A percentile compares a stretch with the other conserved stretches of the same genome.
phyloP scores from a whole-genome alignment of 2,797 vertebrate species.

The Chanos chanos region DNA sequence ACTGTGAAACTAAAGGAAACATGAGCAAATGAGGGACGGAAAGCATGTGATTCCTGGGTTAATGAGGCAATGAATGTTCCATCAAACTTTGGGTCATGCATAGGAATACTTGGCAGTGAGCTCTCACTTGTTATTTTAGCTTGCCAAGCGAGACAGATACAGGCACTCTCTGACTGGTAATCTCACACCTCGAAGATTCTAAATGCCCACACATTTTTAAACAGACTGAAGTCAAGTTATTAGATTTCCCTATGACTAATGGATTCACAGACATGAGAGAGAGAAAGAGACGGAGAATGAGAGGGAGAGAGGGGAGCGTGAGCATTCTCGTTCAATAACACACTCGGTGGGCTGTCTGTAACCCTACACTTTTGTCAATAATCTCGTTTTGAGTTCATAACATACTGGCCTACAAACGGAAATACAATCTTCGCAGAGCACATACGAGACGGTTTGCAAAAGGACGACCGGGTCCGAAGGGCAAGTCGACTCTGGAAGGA shows the following conservation, averaged over 20 bases:
- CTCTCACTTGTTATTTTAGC: constrained; percentile 5
- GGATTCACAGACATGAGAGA: no score
- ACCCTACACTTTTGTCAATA: constrained; percentile 62
- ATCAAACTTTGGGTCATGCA: no score
- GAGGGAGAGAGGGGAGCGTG: constrained; percentile 21
- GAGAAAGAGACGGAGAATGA: not conserved
- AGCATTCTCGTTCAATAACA: constrained; percentile 34
- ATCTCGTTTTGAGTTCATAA: constrained; percentile 48
- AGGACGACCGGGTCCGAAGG: constrained; percentile 32
- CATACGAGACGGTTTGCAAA: constrained; percentile 51
- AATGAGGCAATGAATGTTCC: no score
- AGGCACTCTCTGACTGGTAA: constrained; percentile 25
- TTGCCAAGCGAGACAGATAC: constrained; percentile 9
- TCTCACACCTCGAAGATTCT: constrained; percentile 25
- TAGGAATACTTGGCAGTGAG: not conserved
- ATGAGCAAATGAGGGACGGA: no score
- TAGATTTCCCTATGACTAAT: no score
- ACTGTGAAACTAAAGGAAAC: no score
- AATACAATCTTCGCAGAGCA: constrained; percentile 62
- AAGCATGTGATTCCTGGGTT: no score
- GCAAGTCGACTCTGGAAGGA: constrained; percentile 18
- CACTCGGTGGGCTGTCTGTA: constrained; percentile 37
- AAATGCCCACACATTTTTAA: constrained; percentile 18
- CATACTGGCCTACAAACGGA: constrained; percentile 46
- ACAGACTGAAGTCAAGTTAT: no score